Base-by-base conservation (phyloP, 2,797 vertebrate species). In the Sebastes hubbsi region DNA sequence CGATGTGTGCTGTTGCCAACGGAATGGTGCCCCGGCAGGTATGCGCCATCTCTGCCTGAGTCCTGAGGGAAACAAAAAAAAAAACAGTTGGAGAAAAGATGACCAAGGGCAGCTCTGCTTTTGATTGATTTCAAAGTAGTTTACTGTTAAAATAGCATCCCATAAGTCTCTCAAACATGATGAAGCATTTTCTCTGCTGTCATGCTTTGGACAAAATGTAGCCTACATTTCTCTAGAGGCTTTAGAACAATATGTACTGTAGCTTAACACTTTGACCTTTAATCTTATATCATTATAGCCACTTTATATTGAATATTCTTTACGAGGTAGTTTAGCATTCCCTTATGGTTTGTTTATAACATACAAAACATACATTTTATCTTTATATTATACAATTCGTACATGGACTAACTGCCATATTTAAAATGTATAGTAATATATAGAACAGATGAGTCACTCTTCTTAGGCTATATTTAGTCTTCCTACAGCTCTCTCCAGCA, bases 11-110 rank as follows among this genome's bases (percentile, higher is more conserved):
- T 0, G 96, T 97, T 6, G 96, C 97, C 85, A 99, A 73, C 82
- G 97, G 97, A 92, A 99, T 98, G 74, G 98, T 99, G 59, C 97
- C 97, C 0, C 98, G 96, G 81, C 98, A 99, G 5, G 97, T 99
- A 95, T 99, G 98, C 4, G 96, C 97, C 98, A 99, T 99, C 90
- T 99, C 98, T 0, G 97, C 98, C 89, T 98, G 97, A 0, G 97
- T 99, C 95, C 98, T 99, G 92, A 71, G 56, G 59, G 62, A 56
- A 62, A 59, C n/a, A 58, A 70, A 34, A 70, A 70, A 70, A 80
- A 76, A 25, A 64, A 56, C 11, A 72, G 54, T 32, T 27, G 60
- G 30, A 61, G 20, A 20, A 30, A 46, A 5, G 49, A 32, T 18
- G 24, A 59, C 29, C 9, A 36, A 82, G 46, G 38, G 18, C 66